Conservation (phyloP, 2,113 vertebrate genomes). For the Mixornis gularis region DNA sequence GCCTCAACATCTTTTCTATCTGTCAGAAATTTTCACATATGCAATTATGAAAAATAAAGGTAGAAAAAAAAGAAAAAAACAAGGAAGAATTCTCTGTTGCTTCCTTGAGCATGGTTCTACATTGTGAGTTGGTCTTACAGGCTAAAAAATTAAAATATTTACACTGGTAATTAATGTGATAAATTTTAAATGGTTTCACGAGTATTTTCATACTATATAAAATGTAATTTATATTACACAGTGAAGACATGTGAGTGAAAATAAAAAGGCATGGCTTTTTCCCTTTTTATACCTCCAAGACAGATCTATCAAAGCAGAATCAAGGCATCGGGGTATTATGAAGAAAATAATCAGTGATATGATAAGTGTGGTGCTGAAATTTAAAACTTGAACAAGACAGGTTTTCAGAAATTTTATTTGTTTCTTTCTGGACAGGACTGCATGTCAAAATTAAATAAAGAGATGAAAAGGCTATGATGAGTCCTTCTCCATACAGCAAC, state of each 20-base stretch:
- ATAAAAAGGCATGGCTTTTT: not conserved
- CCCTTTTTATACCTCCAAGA: not conserved
- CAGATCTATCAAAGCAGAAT: not conserved
- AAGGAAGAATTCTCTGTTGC: not conserved
- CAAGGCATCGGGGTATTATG: not conserved
- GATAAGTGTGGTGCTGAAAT: not conserved
- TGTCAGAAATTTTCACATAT: not conserved
- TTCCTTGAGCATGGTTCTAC: not conserved
- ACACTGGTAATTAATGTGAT: not conserved
- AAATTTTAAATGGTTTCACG: not conserved
- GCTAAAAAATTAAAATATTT: not conserved
- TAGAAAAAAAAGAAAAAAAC: fast-evolving
- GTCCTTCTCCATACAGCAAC: not conserved
- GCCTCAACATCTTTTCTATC: not conserved
- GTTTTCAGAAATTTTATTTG: not conserved
- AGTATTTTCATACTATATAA: not conserved
- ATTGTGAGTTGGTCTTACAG: not conserved
- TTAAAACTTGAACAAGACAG: not conserved
- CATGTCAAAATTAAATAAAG: not conserved
- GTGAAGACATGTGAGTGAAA: not conserved
- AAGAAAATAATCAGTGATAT: not conserved
- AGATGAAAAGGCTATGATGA: not conserved
- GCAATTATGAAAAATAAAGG: not conserved
- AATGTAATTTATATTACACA: not conserved
- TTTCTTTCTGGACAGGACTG: not conserved